Evolutionary conservation across 2,888 invertebrate species (phyloP).

Genomic region (Rhingia campestris): DNA sequence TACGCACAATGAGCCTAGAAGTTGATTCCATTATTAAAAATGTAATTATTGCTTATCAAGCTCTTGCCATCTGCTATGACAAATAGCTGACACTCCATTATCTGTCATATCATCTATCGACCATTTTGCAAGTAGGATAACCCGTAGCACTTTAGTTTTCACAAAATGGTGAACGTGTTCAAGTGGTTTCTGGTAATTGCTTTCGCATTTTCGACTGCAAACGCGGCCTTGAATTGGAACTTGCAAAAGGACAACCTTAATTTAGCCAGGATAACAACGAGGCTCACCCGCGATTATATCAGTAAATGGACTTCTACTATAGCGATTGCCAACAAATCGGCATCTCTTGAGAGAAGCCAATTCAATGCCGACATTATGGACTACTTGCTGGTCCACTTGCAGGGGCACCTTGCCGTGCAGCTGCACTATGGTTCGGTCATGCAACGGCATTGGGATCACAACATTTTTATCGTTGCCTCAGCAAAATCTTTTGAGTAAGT

Average conservation of each 20-base stretch:
- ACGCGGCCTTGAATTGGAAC: neutral
- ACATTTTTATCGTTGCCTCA: slow-evolving; percentile 78
- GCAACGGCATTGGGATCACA: slow-evolving; percentile 75
- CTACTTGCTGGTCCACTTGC: slow-evolving; percentile 73
- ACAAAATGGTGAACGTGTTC: neutral
- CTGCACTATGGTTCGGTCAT: slow-evolving; percentile 64
- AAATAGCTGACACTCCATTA: neutral
- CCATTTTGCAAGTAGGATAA: too few species aligned
- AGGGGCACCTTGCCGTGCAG: slow-evolving; percentile 73
- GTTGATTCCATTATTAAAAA: neutral
- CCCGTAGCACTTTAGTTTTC: neutral
- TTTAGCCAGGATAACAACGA: slow-evolving; percentile 3
- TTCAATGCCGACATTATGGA: slow-evolving; percentile 68
- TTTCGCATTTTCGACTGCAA: neutral
- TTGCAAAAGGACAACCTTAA: neutral
- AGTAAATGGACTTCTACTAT: slow-evolving; percentile 6
- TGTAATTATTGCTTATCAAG: neutral
- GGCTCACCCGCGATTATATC: slow-evolving; percentile 15
- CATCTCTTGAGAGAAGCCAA: neutral
- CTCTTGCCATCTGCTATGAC: neutral
- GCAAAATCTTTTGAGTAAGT: slow-evolving; percentile 75
- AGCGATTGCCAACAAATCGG: slow-evolving; percentile 3
- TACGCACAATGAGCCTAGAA: neutral
- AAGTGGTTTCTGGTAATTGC: neutral
- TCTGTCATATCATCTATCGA: too few species aligned